Evolutionary conservation across 64 coral and sea anemone species (phyloP).

Genomic region (Dendrophyllia cribrosa): DNA sequence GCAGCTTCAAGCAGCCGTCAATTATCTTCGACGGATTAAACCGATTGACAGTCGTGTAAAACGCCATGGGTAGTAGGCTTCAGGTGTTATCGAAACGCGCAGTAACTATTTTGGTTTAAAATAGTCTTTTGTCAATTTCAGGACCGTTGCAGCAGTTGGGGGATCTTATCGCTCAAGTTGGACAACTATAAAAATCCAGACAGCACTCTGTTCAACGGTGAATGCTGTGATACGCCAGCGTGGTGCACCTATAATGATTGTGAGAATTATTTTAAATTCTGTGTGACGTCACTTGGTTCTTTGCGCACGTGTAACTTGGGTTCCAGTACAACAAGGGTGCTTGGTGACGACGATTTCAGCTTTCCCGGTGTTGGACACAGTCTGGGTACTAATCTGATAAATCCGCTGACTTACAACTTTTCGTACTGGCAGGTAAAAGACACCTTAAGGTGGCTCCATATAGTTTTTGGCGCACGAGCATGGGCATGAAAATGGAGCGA

Average conservation of each 20-base stretch:
- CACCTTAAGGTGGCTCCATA: background rate
- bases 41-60: too few relatives aligned
- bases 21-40: too few relatives aligned
- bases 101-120: too few relatives aligned
- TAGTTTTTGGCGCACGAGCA: too few relatives aligned
- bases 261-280: constrained; percentile 71
- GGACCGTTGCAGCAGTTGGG: constrained; percentile 1
- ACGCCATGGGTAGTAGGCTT: too few relatives aligned
- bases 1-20: too few relatives aligned
- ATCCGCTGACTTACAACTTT: constrained; percentile 51
- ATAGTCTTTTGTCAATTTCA: too few relatives aligned
- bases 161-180: constrained; percentile 38
- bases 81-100: too few relatives aligned
- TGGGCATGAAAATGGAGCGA: too few relatives aligned
- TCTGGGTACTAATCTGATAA: constrained; percentile 43
- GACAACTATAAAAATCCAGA: constrained; percentile 45
- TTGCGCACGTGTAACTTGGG: constrained; percentile 31
- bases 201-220: constrained; percentile 31
- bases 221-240: constrained; percentile 51
- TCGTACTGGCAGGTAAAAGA: constrained; percentile 46
- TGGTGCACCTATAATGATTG: constrained; percentile 28
- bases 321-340: constrained; percentile 1
- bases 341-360: constrained; percentile 57
- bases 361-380: constrained; percentile 41
- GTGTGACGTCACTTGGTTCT: constrained; percentile 40